Evolutionary conservation across 2,888 invertebrate species (phyloP), one percentile per base, ranked within the genome.

Genomic region (Halictus quadricinctus): DNA sequence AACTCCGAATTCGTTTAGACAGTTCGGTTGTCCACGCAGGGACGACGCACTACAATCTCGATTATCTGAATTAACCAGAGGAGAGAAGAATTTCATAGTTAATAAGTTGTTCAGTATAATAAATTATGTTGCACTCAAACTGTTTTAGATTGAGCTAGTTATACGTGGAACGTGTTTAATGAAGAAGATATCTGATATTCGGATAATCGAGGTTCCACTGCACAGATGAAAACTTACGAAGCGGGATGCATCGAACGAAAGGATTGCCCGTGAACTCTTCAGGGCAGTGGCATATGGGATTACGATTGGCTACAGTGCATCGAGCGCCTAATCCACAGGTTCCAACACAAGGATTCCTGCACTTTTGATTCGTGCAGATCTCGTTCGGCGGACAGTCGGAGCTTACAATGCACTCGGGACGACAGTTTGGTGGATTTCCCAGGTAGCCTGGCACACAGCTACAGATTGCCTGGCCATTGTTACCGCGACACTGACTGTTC

Each of bases 291-390:
- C 97, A 97, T 93, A 97, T 97, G 3, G 97, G 97, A 94, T 97
- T 97, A 91, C 98, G 97, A 93, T 97, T 97, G 66, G 97, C 96
- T 36, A 98, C 97, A 94, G 97, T 96, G 92, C 98, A 98, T 89
- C 95, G 95, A 6, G 98, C 97, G 85, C 95, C 95, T 54, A 97
- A 95, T n/a, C 98, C 98, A 93, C 98, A 98, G 21, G 97, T 96
- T 90, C 97, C 97, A 78, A 96, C 96, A 92, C 98, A 98, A 41
- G 98, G 98, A 93, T 98, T 96, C 43, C 96, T 95, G 97, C 98
- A 98, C 95, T 97, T 97, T 92, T 97, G 97, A 92, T 97, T 97
- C 80, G 96, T 96, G 92, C 97, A 98, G 21, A 97, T 97, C 95
- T 97, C 96, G 88, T 96, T 96, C 72, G 96, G 96, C 13, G 96